A percentile compares a stretch with the other conserved stretches of the same genome.
These are phyloP conservation scores for Ploceus nigricollis DNA, from an alignment of 2,113 vertebrate genomes.

Conservation along the genomic window DNA sequence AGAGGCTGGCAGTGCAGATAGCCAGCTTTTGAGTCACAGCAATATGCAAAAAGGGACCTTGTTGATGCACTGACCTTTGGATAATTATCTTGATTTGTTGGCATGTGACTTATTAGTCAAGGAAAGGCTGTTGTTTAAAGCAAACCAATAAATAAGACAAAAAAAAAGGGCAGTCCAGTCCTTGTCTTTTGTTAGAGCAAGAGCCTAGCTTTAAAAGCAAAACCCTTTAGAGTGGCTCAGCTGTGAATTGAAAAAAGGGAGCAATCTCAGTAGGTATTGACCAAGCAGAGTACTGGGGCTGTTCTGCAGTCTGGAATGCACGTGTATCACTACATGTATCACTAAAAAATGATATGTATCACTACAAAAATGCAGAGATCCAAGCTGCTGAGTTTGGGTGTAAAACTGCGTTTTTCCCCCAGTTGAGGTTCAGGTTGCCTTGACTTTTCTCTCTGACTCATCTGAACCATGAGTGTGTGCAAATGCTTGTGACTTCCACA, in stretches of 20 bases:
- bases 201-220: background rate
- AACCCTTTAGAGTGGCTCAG: background rate
- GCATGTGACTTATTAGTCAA: background rate
- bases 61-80: background rate
- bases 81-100: conserved; percentile 24
- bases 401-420: background rate
- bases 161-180: background rate
- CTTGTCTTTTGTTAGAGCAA: background rate
- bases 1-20: background rate
- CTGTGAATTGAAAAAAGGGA: background rate
- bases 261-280: background rate
- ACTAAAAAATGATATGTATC: background rate
- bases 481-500: background rate
- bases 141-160: background rate
- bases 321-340: background rate
- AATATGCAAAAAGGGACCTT: background rate
- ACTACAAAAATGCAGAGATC: background rate
- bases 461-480: background rate
- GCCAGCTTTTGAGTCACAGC: background rate
- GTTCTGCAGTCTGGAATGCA: background rate
- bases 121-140: background rate
- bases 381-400: background rate
- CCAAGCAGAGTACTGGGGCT: background rate
- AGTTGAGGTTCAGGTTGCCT: background rate
- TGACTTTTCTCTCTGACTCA: background rate